Percentiles rank a stretch among this genome's conserved stretches.
Conservation (phyloP, 2,797 vertebrate species). For the Helostoma temminkii region DNA sequence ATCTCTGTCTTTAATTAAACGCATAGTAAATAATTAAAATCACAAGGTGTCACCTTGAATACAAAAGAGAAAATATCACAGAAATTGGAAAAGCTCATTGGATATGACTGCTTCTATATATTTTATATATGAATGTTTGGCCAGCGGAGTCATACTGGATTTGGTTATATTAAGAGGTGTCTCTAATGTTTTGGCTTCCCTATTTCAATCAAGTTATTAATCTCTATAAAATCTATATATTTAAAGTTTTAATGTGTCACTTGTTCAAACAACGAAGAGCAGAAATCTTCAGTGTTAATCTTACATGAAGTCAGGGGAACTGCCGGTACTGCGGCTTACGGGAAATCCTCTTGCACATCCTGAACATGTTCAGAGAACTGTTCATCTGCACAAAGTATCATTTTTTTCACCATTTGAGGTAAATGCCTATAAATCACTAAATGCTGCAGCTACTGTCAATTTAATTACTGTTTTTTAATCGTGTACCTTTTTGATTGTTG, state of each 20-base stretch:
- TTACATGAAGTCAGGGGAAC: too few species aligned
- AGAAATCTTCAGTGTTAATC: too few species aligned
- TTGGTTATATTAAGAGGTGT: too few species aligned
- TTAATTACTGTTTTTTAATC: neutral
- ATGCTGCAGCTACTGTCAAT: neutral
- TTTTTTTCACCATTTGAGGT: too few species aligned
- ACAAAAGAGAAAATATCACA: neutral
- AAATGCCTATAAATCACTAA: neutral
- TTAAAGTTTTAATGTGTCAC: neutral
- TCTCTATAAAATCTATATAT: too few species aligned
- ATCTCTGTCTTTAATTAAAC: slow-evolving; percentile 39
- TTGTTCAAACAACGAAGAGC: neutral
- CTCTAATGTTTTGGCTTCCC: too few species aligned
- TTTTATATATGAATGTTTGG: too few species aligned
- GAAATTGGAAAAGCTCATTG: neutral
- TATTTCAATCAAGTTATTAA: too few species aligned
- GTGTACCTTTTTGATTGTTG: too few species aligned
- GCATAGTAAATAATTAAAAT: slow-evolving; percentile 1
- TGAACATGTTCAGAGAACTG: too few species aligned
- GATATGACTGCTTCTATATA: neutral
- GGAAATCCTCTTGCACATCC: neutral
- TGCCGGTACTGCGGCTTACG: too few species aligned
- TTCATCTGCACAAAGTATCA: neutral
- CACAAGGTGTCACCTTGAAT: neutral
- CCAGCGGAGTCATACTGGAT: too few species aligned